Evolutionary conservation across 2,888 invertebrate genomes (phyloP).

Genomic region (Flabesymbios commensalis): DNA sequence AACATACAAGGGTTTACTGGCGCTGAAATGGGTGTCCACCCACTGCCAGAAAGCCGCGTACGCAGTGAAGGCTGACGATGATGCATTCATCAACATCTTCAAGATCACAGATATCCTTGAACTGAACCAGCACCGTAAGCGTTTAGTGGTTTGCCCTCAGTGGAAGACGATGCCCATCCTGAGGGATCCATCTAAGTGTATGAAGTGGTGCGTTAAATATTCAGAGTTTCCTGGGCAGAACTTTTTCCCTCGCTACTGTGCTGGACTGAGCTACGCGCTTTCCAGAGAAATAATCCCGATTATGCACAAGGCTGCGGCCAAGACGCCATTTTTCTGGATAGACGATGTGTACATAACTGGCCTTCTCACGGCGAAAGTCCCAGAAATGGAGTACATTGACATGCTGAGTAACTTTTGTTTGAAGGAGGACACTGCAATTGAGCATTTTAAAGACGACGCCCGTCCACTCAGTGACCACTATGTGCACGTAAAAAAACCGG

Average conservation of each 20-base stretch:
- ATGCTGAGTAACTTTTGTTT: constrained; percentile 87
- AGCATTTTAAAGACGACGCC: constrained; percentile 17
- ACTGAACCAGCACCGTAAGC: not conserved
- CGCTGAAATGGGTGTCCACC: constrained; percentile 40
- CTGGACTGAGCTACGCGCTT: constrained; percentile 45
- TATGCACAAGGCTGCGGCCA: constrained; percentile 42
- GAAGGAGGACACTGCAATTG: constrained; percentile 62
- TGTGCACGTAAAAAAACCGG: constrained; percentile 13
- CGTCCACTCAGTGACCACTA: constrained; percentile 8
- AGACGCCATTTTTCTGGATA: constrained; percentile 44
- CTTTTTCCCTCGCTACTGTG: constrained; percentile 50
- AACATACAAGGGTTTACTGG: constrained; percentile 43
- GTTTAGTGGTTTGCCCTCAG: constrained; percentile 23
- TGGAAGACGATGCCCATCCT: constrained; percentile 39
- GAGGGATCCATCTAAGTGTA: constrained; percentile 33
- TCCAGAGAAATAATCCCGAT: constrained; percentile 40
- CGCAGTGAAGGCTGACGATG: constrained; percentile 42
- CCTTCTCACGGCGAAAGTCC: constrained; percentile 39
- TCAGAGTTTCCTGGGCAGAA: constrained; percentile 31
- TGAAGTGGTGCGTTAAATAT: constrained; percentile 36
- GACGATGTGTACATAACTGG: constrained; percentile 57
- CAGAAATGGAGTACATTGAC: constrained; percentile 39
- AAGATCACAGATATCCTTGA: constrained; percentile 22
- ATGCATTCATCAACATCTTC: constrained; percentile 41
- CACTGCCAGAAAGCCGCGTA: constrained; percentile 36